Evolutionary conservation across 2,797 vertebrate species (phyloP).

Genomic region (Hylomyscus alleni): DNA sequence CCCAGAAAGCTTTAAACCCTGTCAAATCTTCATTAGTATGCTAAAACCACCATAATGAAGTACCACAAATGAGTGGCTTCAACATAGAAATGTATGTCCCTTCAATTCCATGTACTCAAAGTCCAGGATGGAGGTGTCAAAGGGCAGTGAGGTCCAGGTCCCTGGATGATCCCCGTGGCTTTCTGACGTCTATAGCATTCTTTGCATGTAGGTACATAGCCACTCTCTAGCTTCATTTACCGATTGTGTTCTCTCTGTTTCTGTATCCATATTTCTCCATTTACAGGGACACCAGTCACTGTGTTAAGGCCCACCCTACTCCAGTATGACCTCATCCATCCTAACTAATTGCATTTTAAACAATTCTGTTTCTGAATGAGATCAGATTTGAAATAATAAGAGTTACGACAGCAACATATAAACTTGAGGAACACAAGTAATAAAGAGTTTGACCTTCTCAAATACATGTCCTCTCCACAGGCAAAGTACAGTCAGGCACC

Average conservation of each 20-base stretch:
- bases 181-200: neutral
- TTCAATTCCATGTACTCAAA: neutral
- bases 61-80: neutral
- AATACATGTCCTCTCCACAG: neutral
- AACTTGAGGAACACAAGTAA: neutral
- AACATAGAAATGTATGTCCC: neutral
- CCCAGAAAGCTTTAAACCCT: conserved; percentile 42
- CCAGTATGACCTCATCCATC: conserved; percentile 25
- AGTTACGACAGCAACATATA: neutral
- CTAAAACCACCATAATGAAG: neutral
- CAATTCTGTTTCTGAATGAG: conserved; percentile 28
- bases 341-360: conserved; percentile 9
- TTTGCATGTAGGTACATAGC: neutral
- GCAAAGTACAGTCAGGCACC: neutral
- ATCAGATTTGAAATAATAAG: neutral
- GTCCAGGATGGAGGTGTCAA: neutral
- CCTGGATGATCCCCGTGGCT: neutral
- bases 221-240: neutral
- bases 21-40: neutral
- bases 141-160: neutral
- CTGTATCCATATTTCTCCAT: neutral
- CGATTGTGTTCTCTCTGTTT: neutral
- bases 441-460: neutral
- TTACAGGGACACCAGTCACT: neutral
- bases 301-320: neutral